phyloP scores from a whole-genome alignment of 2,797 vertebrate species.

The Etheostoma perlongum region DNA sequence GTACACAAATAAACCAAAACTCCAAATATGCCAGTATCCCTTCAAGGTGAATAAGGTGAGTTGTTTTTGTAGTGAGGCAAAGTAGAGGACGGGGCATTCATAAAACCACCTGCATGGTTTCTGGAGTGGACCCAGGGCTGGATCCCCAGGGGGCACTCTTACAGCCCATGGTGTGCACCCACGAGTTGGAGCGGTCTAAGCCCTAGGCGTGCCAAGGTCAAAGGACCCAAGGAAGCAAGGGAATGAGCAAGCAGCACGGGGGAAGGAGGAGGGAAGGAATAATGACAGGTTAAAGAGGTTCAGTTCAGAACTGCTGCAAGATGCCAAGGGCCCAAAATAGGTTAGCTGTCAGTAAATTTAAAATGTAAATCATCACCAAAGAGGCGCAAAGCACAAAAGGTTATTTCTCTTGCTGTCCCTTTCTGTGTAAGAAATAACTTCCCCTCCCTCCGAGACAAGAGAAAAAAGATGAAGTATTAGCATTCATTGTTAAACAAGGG shows the following conservation, averaged over 20 bases:
- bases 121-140: conserved; percentile 97
- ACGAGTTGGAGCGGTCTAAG: conserved; percentile 99
- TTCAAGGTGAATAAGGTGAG: conserved; percentile 64
- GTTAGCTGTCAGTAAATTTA: conserved; percentile 63
- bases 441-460: conserved; percentile 58
- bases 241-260: conserved; percentile 83
- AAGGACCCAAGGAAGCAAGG: conserved; percentile 83
- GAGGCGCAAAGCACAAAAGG: conserved; percentile 48
- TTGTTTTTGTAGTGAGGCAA: conserved; percentile 65
- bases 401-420: conserved; percentile 50
- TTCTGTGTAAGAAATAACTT: conserved; percentile 51
- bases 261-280: conserved; percentile 86
- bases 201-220: conserved; percentile 90
- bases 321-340: conserved; percentile 62
- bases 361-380: conserved; percentile 61
- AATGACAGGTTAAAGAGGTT: conserved; percentile 85
- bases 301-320: conserved; percentile 74
- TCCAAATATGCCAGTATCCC: conserved; percentile 73
- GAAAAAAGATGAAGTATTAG: conserved; percentile 67
- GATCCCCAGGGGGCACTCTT: conserved; percentile 98
- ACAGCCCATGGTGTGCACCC: conserved; percentile 99
- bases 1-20: conserved; percentile 70
- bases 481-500: conserved; percentile 56
- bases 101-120: conserved; percentile 97
- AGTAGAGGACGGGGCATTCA: conserved; percentile 74